Evolutionary conservation across 2,888 invertebrate species (phyloP).

Genomic region (Catonia carolina): DNA sequence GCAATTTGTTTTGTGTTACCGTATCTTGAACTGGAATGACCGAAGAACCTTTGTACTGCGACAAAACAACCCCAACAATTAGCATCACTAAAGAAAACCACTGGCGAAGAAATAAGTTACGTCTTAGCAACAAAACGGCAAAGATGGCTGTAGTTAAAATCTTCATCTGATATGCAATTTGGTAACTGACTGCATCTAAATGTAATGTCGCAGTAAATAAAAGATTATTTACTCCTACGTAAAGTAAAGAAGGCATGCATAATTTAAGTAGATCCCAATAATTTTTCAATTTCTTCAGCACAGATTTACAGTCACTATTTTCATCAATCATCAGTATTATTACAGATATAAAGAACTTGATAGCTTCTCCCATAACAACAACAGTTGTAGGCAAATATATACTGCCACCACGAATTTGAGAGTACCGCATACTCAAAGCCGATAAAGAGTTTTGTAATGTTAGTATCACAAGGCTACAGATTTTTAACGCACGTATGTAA

Average conservation of each 20-base stretch:
- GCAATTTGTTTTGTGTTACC: constrained; percentile 59
- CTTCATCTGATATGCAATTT: constrained; percentile 96
- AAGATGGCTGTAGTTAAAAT: constrained; percentile 95
- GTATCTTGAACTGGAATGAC: constrained; percentile 31
- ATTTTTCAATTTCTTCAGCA: too few relatives aligned
- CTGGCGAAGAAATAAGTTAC: constrained; percentile 66
- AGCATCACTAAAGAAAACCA: constrained; percentile 82
- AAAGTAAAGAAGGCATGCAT: constrained; percentile 90
- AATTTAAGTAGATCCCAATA: constrained; percentile 87
- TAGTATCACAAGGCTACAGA: constrained; percentile 81
- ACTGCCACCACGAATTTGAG: constrained; percentile 75
- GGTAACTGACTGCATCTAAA: constrained; percentile 97
- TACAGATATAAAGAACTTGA: constrained; percentile 78
- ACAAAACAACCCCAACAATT: constrained; percentile 72
- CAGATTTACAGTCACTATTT: constrained; percentile 56
- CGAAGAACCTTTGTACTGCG: constrained; percentile 56
- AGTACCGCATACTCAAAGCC: constrained; percentile 93
- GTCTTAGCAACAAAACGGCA: constrained; percentile 79
- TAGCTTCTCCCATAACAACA: constrained; percentile 85
- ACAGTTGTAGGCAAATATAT: constrained; percentile 91
- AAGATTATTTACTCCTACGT: constrained; percentile 94
- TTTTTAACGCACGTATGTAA: too few relatives aligned
- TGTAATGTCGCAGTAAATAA: constrained; percentile 95
- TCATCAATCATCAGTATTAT: constrained; percentile 65
- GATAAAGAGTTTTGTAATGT: constrained; percentile 95